Evolutionary conservation across 2,797 vertebrate genomes (phyloP).

Genomic region (Capromys pilorides): DNA sequence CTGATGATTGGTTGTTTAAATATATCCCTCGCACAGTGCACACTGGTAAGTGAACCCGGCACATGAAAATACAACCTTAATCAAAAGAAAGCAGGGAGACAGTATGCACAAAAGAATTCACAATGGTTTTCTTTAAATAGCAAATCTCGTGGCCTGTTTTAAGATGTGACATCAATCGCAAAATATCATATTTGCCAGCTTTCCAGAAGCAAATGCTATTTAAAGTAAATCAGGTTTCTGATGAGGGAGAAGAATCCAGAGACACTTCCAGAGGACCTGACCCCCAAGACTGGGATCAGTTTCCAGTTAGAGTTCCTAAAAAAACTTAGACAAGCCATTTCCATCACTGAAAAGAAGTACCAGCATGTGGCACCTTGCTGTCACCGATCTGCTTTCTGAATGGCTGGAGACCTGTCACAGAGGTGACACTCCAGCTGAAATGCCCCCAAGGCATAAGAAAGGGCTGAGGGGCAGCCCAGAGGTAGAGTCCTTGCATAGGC

Average conservation of each 20-base stretch:
- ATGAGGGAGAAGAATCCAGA: not conserved
- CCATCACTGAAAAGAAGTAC: not conserved
- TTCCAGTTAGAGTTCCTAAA: constrained; percentile 35
- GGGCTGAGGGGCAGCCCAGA: not conserved
- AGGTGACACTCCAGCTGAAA: not conserved
- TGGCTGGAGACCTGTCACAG: not conserved
- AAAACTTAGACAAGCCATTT: not conserved
- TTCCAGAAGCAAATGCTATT: constrained; percentile 67
- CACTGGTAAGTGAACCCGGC: not conserved
- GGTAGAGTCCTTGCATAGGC: not conserved
- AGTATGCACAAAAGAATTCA: constrained; percentile 42
- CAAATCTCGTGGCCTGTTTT: constrained; percentile 33
- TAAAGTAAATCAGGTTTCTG: constrained; percentile 58
- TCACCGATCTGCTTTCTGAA: not conserved
- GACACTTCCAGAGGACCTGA: not conserved
- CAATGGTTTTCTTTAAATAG: constrained; percentile 72
- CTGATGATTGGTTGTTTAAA: constrained; percentile 24
- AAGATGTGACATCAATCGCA: constrained; percentile 57
- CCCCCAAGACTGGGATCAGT: not conserved
- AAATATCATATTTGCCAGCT: constrained; percentile 63
- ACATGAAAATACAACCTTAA: constrained; percentile 22
- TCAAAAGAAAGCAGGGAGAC: constrained; percentile 53
- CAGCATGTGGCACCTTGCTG: not conserved
- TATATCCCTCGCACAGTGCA: not conserved
- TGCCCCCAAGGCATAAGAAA: not conserved